Base-by-base conservation (phyloP, 2,888 invertebrate genomes). In the Alloscopus bannaensis region DNA sequence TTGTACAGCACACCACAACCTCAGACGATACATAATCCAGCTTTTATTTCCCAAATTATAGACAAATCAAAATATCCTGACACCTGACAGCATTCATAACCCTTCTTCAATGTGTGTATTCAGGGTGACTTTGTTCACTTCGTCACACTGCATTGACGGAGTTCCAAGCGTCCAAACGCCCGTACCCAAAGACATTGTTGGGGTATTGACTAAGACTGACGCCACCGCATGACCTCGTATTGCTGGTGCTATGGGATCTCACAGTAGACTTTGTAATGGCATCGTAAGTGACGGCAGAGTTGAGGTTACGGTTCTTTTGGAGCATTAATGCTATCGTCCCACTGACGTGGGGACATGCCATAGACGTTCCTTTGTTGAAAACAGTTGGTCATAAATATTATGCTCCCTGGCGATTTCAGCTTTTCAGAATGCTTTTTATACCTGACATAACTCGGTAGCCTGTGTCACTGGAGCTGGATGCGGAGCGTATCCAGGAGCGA, bases 261-360 rank as follows among this genome's bases (percentile, higher is more conserved):
- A 8, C 45, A 16, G 71, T 40, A 3, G 2, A 62, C 1, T 8
- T 24, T 0, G 31, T 71, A 11, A 71, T 45, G 1, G 36, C 24
- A 16, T 29, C 11, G 16, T 20, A 71, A 1, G 26, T 31, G 11
- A 22, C n/a, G 2, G 45, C 50, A n/a, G 31, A 60, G 0, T 18
- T 20, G 22, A 65, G 3, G 18, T 3, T 3, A 0, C 13, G 20
- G 20, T 65, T 55, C 45, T 64, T 73, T 3, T 65, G 1, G 6
- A 29, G 28, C 64, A 72, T 73, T 16, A 73, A 18, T 3, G 72
- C 64, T 18, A 64, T 50, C 0, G 57, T 40, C 0, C 72, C 72
- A n/a, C 45, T 62, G 11, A 72, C 72, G 22, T 72, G 72, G 16
- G 71, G 71, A 22, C 31, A 29, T 11, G 71, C 72, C 72, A 72